phyloP scores from a whole-genome alignment of 2,888 invertebrate genomes.

The Harpagoxenus sublaevis region DNA sequence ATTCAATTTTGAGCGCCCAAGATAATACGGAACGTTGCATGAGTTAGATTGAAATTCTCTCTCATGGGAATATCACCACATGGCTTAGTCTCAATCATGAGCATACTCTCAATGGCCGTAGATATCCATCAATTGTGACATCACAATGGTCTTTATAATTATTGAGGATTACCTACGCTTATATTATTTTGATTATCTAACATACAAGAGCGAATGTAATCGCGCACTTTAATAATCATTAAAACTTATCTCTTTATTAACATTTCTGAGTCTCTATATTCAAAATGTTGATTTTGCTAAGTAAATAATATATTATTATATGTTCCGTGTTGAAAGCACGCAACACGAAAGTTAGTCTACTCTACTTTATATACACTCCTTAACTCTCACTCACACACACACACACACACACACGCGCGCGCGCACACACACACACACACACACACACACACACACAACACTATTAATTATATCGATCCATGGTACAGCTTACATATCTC shows the following conservation, averaged over 20 bases:
- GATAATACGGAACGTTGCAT: conserved; percentile 26
- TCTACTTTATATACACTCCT: neutral
- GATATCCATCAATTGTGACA: conserved; percentile 46
- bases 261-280: neutral
- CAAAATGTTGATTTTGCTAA: neutral
- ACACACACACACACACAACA: no score
- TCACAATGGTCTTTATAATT: conserved; percentile 16
- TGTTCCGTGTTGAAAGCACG: neutral
- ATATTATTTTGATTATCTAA: conserved; percentile 17
- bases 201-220: neutral
- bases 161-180: conserved; percentile 1
- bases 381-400: neutral
- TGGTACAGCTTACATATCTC: neutral
- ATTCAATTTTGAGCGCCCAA: conserved; percentile 34
- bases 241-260: conserved; percentile 21
- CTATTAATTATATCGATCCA: conserved; percentile 14
- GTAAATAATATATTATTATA: conserved; percentile 8
- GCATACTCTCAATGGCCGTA: neutral
- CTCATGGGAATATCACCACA: conserved; percentile 31
- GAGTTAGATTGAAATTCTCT: conserved; percentile 45
- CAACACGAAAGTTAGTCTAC: neutral
- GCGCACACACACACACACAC: no score
- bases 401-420: no score
- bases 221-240: conserved; percentile 26
- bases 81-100: conserved; percentile 39